phyloP scores from a whole-genome alignment of 1,140 invertebrate genomes.

The Apocrypta bakeri region DNA sequence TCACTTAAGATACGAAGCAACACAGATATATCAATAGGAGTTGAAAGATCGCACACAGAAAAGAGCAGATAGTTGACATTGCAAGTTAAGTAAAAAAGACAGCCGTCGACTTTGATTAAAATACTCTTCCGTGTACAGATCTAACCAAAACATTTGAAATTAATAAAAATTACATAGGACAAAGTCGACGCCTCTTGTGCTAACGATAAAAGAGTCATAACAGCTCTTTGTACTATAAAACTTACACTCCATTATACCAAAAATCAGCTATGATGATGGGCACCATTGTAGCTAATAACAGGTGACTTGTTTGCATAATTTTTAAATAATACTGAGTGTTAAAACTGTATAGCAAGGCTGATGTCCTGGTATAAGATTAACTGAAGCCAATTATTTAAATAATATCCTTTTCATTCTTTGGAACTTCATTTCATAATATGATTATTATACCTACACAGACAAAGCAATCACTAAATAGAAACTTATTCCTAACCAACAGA shows the following conservation, averaged over 20 bases:
- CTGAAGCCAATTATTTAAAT: constrained; percentile 18
- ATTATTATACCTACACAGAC: constrained; percentile 22
- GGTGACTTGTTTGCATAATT: constrained; percentile 65
- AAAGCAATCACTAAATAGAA: constrained; percentile 27
- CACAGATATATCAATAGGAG: constrained; percentile 27
- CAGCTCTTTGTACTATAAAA: constrained; percentile 51
- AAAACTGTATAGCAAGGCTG: constrained; percentile 12
- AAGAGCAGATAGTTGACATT: constrained; percentile 4
- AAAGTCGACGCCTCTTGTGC: constrained; percentile 32
- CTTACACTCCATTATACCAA: constrained; percentile 71
- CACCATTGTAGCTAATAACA: constrained; percentile 65
- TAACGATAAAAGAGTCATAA: constrained; percentile 31
- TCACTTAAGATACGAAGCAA: constrained; percentile 23
- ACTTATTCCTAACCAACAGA: not conserved
- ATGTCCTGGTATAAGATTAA: constrained; percentile 15
- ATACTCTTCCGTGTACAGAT: constrained; percentile 8
- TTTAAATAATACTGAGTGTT: constrained; percentile 62
- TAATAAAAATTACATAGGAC: constrained; percentile 13
- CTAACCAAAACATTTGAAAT: not conserved
- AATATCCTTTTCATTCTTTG: constrained; percentile 30
- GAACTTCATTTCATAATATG: not conserved
- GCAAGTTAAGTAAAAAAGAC: constrained; percentile 38
- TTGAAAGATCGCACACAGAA: not conserved
- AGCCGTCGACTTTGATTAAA: constrained; percentile 49
- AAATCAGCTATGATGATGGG: constrained; percentile 67